phyloP scores from a whole-genome alignment of 2,797 vertebrate genomes.

The Alcedo quadribrachys region DNA sequence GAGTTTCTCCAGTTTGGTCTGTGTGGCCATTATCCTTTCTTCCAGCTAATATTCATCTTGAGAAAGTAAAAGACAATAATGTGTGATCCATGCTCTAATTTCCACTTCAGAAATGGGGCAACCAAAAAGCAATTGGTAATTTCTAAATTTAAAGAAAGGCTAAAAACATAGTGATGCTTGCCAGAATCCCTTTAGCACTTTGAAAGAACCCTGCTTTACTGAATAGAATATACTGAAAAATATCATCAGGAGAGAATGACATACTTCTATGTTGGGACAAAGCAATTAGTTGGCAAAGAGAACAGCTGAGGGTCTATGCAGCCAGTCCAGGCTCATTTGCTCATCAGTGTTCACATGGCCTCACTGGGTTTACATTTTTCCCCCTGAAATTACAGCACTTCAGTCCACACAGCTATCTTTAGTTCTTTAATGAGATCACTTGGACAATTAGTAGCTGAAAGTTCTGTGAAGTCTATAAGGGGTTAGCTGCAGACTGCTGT shows the following conservation, averaged over 20 bases:
- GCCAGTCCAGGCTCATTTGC: conserved; percentile 1
- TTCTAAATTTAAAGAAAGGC: background rate
- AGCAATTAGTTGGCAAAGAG: background rate
- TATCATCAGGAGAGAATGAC: background rate
- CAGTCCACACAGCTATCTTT: conserved; percentile 46
- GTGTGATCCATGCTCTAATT: background rate
- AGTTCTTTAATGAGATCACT: conserved; percentile 68
- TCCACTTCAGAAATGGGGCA: background rate
- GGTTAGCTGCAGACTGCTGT: background rate
- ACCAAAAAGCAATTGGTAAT: background rate
- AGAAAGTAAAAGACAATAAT: background rate
- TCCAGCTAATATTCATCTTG: background rate
- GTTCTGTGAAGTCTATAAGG: background rate
- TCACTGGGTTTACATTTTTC: conserved; percentile 35
- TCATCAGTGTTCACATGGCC: background rate
- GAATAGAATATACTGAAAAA: background rate
- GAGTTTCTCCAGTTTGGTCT: background rate
- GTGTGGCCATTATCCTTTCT: background rate
- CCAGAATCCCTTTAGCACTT: background rate
- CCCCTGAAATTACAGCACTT: background rate
- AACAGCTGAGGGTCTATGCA: background rate
- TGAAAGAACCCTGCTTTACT: background rate
- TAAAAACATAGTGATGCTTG: background rate
- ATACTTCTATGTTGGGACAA: background rate
- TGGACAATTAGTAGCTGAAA: conserved; percentile 44